Evolutionary conservation across 2,888 invertebrate species (phyloP).

Genomic region (Erpobdella octoculata): DNA sequence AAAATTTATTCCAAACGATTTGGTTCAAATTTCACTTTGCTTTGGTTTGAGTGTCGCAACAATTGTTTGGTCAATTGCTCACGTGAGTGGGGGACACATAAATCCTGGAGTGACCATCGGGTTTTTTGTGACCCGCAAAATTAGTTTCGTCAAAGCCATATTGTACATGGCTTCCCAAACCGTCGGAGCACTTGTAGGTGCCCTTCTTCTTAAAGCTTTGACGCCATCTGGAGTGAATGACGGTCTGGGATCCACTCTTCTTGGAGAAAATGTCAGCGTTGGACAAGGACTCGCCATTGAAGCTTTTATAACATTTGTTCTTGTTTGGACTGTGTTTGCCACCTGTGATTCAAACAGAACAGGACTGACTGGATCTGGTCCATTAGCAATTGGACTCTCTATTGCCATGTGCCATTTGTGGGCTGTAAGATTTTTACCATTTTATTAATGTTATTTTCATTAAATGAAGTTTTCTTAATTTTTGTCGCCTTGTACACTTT

Average conservation of each 20-base stretch:
- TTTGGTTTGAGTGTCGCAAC: conserved; percentile 38
- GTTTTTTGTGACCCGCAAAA: conserved; percentile 27
- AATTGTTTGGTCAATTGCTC: conserved; percentile 49
- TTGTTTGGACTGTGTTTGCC: conserved; percentile 40
- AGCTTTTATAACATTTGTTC: conserved; percentile 39
- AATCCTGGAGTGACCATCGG: conserved; percentile 49
- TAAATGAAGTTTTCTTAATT: no score
- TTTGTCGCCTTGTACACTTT: no score
- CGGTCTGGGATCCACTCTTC: conserved; percentile 23
- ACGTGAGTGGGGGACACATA: conserved; percentile 50
- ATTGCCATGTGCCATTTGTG: conserved; percentile 40
- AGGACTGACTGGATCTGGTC: conserved; percentile 39
- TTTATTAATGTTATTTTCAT: no score
- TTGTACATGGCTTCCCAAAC: conserved; percentile 71
- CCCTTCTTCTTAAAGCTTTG: conserved; percentile 38
- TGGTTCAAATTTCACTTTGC: conserved; percentile 14
- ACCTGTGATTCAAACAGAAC: conserved; percentile 37
- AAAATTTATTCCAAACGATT: neutral
- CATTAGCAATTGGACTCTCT: conserved; percentile 41
- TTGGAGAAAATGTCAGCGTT: neutral
- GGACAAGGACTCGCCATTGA: conserved; percentile 36
- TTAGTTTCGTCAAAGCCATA: conserved; percentile 1
- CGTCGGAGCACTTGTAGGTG: conserved; percentile 63
- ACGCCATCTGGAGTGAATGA: conserved; percentile 28
- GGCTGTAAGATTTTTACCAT: conserved; percentile 38